Evolutionary conservation across 2,888 invertebrate genomes (phyloP), one percentile per base, ranked within the genome.

Genomic region (Coelinius sp.): DNA sequence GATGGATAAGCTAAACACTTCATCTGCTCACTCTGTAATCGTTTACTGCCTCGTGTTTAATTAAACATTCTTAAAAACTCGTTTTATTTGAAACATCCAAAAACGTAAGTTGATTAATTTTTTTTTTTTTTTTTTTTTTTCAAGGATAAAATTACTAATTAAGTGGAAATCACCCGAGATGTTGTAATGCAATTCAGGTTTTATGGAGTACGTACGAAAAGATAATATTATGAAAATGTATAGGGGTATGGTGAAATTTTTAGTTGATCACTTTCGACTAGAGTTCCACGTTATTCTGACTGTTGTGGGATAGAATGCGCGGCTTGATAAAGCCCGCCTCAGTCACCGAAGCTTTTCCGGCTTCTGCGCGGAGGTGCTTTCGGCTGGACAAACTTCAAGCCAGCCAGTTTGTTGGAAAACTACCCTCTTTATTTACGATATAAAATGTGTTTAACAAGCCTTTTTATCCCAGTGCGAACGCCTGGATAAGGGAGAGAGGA

Each of bases 231-330:
- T 35, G 7, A 10, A 49, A 53, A 53, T 49, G 17, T 14, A 53
- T 27, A 27, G 25, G 24, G 17, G 6, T n/a, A 52, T n/a, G 27
- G 22, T 17, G 22, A 20, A 17, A 20, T 12, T 25, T n/a, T 5
- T 2, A 14, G 17, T 35, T 10, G 59, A 59, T 17, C 59, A 35
- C 17, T 17, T 68, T 66, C 70, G 27, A 49, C 75, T 70, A 73
- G 53, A 75, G 76, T 67, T 76, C 74, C 76, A 77, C 72, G 79
- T 82, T 82, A 81, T 81, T 81, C 81, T 81, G 83, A 76, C 74
- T 27, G 56, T 71, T 71, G 76, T 73, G 63, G 70, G 72, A 74
- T 73, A 67, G 66, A 75, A 77, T 77, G 73, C 74, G 20, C 73
- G 74, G 75, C 76, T 76, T 81, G 81, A 82, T 81, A 82, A 82